A percentile compares a stretch with the other conserved stretches of the same genome.
These are phyloP conservation scores for Neopelma chrysocephalum DNA, from an alignment of 2,797 vertebrate genomes.

Conservation along the genomic window DNA sequence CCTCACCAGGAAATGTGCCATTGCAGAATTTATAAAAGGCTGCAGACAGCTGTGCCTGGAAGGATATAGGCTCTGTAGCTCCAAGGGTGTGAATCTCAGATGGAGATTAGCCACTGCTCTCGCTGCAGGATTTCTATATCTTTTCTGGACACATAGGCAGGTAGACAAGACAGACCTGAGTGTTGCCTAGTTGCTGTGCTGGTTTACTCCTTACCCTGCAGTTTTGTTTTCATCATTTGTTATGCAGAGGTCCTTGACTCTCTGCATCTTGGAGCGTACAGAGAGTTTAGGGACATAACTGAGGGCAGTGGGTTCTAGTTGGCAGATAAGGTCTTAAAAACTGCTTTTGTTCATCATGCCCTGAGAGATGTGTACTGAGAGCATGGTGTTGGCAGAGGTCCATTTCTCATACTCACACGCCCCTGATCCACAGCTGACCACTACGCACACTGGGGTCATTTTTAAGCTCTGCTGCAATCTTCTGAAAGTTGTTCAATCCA, in stretches of 20 bases:
- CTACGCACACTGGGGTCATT: not conserved
- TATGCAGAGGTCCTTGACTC: not conserved
- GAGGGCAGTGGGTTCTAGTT: not conserved
- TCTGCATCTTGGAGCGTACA: not conserved
- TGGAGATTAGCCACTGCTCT: not conserved
- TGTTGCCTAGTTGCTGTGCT: not conserved
- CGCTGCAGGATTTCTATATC: not conserved
- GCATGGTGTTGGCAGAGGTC: not conserved
- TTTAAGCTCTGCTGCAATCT: not conserved
- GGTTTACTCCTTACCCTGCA: not conserved
- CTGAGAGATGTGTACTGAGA: not conserved
- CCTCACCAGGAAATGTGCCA: not conserved
- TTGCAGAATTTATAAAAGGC: not conserved
- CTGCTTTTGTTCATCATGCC: not conserved
- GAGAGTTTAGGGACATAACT: not conserved
- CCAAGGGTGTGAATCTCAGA: not conserved
- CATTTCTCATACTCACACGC: accelerated
- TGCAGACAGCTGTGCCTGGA: not conserved
- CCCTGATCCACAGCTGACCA: too few relatives aligned
- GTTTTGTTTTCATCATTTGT: not conserved
- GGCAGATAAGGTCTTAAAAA: not conserved
- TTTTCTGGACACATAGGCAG: not conserved
- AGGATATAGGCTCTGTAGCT: not conserved
- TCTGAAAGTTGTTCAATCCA: not conserved
- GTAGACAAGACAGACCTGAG: not conserved